These are phyloP conservation scores for Acropternis orthonyx DNA, from an alignment of 2,797 vertebrate species.

Conservation along the genomic window DNA sequence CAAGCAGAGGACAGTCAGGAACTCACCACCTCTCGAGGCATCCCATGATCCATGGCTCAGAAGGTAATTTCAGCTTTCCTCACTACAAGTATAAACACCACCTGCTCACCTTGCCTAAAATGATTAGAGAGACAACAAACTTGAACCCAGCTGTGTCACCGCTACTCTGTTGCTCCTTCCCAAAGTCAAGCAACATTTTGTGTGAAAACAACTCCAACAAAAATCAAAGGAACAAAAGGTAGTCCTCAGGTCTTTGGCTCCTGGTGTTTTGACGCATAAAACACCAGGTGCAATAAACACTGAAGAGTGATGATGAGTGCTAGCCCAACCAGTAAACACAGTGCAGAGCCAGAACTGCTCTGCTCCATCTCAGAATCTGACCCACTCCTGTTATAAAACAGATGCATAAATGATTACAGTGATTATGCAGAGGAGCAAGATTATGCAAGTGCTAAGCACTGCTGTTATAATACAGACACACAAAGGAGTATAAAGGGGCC, in stretches of 20 bases:
- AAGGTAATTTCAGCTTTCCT: neutral
- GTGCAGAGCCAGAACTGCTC: neutral
- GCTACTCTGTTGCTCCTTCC: neutral
- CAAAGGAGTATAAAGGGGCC: slow-evolving; percentile 30
- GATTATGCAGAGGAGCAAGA: slow-evolving; percentile 39
- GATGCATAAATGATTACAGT: slow-evolving; percentile 29
- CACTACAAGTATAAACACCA: neutral
- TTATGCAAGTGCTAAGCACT: slow-evolving; percentile 52
- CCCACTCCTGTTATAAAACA: slow-evolving; percentile 38
- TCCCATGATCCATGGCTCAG: neutral
- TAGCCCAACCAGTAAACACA: neutral
- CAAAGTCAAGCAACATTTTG: neutral
- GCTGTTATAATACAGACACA: slow-evolving; percentile 30
- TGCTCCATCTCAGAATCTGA: neutral
- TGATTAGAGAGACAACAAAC: neutral
- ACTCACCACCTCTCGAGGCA: neutral
- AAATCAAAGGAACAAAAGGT: neutral
- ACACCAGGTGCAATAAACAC: neutral
- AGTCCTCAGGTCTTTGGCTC: neutral
- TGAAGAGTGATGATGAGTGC: accelerated
- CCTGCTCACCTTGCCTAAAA: neutral
- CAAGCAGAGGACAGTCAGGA: neutral
- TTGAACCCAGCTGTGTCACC: neutral
- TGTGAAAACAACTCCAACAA: neutral
- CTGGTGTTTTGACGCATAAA: neutral